Conservation (phyloP, 2,888 invertebrate species). For the Ariolimax columbianus region DNA sequence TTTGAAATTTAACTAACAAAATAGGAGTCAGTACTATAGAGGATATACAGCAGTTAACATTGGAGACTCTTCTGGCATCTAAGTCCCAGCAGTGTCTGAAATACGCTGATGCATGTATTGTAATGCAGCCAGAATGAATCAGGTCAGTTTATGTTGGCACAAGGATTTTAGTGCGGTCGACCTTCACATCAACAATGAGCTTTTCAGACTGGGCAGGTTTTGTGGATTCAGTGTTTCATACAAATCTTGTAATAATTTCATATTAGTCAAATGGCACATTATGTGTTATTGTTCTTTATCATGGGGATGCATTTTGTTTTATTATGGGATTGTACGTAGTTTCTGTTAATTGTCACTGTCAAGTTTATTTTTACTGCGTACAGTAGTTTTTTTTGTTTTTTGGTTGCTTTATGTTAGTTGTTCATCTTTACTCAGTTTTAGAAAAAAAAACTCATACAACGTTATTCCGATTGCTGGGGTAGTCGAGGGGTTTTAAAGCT, state of each 20-base stretch:
- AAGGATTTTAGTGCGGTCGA: not conserved
- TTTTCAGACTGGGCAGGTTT: constrained; percentile 46
- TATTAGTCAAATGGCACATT: not conserved
- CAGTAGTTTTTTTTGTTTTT: no score
- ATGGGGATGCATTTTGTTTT: no score
- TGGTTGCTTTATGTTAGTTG: no score
- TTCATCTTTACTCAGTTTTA: no score
- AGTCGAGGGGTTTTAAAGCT: no score
- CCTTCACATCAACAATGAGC: not conserved
- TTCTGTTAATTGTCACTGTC: no score
- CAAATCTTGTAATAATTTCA: constrained; percentile 31
- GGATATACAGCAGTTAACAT: constrained; percentile 1
- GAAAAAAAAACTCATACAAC: no score
- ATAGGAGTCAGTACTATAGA: not conserved
- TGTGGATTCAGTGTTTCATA: constrained; percentile 47
- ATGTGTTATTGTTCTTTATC: not conserved
- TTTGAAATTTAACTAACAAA: no score
- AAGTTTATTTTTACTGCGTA: no score
- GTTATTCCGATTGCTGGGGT: no score
- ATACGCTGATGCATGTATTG: not conserved
- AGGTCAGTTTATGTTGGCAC: constrained; percentile 19
- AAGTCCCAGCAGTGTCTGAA: not conserved
- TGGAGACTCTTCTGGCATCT: not conserved
- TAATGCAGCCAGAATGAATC: not conserved
- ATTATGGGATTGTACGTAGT: no score